Evolutionary conservation across 2,113 vertebrate species (phyloP).

Genomic region (Psophia crepitans): DNA sequence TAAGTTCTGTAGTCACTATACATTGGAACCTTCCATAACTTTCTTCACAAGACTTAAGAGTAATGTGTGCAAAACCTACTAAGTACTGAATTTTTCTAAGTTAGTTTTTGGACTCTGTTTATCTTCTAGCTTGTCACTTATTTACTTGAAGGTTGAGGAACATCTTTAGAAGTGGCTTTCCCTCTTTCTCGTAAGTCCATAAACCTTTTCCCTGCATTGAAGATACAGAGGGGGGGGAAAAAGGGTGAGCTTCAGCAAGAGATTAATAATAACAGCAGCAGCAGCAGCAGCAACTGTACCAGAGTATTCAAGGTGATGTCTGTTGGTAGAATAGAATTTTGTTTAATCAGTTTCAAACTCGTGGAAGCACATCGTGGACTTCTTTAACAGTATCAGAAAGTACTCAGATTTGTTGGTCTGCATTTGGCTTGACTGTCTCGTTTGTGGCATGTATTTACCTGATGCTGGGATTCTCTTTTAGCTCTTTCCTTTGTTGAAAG

Average conservation of each 20-base stretch:
- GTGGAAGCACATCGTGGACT: not conserved
- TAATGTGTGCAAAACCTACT: not conserved
- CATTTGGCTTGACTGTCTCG: not conserved
- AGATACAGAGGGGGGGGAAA: fast-evolving
- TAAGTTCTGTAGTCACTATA: conserved; percentile 29
- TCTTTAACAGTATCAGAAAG: not conserved
- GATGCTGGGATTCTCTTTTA: not conserved
- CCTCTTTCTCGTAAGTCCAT: not conserved
- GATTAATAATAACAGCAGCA: not conserved
- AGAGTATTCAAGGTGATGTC: not conserved
- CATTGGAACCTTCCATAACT: conserved; percentile 32
- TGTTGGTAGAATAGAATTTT: not conserved
- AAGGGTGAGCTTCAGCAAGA: not conserved
- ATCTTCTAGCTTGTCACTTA: not conserved
- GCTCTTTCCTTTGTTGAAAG: not conserved
- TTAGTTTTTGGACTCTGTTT: conserved; percentile 21
- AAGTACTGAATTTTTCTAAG: not conserved
- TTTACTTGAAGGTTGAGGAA: not conserved
- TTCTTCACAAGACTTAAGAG: not conserved
- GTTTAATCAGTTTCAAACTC: not conserved
- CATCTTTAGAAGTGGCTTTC: not conserved
- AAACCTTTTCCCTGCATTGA: not conserved
- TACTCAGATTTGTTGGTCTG: not conserved
- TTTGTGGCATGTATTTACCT: not conserved
- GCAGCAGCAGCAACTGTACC: not conserved